Percentiles rank a stretch among this genome's conserved stretches.
Evolutionary conservation across 2,113 vertebrate species (phyloP).

Genomic region (Nothocercus julius): DNA sequence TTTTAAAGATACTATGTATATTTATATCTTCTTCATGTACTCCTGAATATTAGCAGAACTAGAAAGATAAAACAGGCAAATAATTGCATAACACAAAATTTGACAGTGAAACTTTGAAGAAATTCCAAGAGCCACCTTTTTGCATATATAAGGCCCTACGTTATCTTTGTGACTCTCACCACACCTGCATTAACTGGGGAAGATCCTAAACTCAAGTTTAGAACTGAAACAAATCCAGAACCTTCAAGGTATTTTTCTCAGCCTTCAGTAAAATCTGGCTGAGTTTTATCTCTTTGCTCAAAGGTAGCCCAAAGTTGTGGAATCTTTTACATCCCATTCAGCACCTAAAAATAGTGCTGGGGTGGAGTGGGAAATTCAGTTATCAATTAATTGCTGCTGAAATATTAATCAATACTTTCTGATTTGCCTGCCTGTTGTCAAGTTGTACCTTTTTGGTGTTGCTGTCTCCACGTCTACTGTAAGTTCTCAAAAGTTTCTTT

Average conservation of each 20-base stretch:
- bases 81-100: not conserved
- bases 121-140: not conserved
- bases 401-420: not conserved
- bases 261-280: not conserved
- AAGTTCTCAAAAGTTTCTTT: not conserved
- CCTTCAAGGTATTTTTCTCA: not conserved
- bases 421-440: not conserved
- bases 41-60: not conserved
- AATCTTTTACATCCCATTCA: not conserved
- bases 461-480: rapidly evolving
- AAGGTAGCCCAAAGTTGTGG: not conserved
- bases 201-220: not conserved
- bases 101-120: not conserved
- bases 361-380: not conserved
- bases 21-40: not conserved
- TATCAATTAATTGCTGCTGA: not conserved
- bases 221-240: not conserved
- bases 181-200: not conserved
- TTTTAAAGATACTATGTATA: not conserved
- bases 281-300: not conserved
- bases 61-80: not conserved
- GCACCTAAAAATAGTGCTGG: not conserved
- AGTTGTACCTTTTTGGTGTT: rapidly evolving
- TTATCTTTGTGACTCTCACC: not conserved
- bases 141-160: not conserved